Conservation (phyloP, 2,797 vertebrate genomes). For the Pangasius larnaudii region DNA sequence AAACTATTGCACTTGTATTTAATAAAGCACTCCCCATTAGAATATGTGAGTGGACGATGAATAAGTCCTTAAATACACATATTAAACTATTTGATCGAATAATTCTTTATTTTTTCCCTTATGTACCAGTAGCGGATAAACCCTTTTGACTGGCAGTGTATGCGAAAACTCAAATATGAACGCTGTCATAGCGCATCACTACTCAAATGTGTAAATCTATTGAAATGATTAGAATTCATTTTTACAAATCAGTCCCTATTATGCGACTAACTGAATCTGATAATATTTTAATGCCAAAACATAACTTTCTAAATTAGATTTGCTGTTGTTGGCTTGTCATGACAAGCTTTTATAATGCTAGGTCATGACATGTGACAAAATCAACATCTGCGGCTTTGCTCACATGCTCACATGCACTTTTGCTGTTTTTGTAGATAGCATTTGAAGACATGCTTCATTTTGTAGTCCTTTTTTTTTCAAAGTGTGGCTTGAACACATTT, state of each 20-base stretch:
- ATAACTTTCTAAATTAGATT: background rate
- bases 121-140: background rate
- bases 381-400: slow-evolving; percentile 24
- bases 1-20: background rate
- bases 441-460: background rate
- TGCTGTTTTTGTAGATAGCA: slow-evolving; percentile 4
- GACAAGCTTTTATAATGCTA: slow-evolving; percentile 2
- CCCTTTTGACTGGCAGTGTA: background rate
- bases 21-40: background rate
- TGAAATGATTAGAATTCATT: background rate
- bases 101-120: background rate
- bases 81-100: background rate
- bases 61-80: background rate
- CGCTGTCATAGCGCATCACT: background rate
- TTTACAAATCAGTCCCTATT: background rate
- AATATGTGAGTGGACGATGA: background rate
- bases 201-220: background rate
- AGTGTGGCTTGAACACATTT: background rate
- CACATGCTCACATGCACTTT: slow-evolving; percentile 2
- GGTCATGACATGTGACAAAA: slow-evolving; percentile 11
- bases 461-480: background rate
- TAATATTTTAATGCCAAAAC: background rate
- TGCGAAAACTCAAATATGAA: background rate
- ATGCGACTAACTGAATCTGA: background rate
- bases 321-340: background rate